phyloP scores from a whole-genome alignment of 2,797 vertebrate species.

The Sylvilagus floridanus region DNA sequence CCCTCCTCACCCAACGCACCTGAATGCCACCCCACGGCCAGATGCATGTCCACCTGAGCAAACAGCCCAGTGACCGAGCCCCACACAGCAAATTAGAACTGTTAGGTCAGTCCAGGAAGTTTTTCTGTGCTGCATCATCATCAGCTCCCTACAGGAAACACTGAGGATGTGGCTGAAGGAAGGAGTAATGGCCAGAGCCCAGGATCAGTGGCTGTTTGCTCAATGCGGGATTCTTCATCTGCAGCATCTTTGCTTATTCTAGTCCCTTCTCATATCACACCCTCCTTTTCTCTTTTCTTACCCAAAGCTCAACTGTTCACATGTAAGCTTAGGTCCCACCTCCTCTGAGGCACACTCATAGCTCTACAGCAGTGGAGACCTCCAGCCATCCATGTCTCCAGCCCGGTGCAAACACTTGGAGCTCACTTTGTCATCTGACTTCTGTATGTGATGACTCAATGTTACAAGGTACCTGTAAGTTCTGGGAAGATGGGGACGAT shows the following conservation, averaged over 20 bases:
- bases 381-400: neutral
- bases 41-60: neutral
- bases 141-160: rapidly evolving
- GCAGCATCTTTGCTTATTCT: neutral
- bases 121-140: neutral
- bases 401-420: neutral
- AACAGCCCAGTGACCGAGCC: too few relatives aligned
- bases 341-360: neutral
- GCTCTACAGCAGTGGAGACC: neutral
- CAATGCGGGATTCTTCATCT: neutral
- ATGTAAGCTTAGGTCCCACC: neutral
- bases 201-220: neutral
- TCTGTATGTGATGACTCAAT: neutral
- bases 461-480: neutral
- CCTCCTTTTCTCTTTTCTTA: neutral
- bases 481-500: neutral
- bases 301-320: neutral
- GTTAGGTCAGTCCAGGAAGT: neutral
- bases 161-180: neutral
- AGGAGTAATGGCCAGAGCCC: rapidly evolving
- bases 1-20: neutral
- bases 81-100: rapidly evolving
- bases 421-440: neutral
- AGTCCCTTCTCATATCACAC: too few relatives aligned
- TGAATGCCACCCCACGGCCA: neutral